Evolutionary conservation across 2,797 vertebrate genomes (phyloP).

Genomic region (Tamandua tetradactyla): DNA sequence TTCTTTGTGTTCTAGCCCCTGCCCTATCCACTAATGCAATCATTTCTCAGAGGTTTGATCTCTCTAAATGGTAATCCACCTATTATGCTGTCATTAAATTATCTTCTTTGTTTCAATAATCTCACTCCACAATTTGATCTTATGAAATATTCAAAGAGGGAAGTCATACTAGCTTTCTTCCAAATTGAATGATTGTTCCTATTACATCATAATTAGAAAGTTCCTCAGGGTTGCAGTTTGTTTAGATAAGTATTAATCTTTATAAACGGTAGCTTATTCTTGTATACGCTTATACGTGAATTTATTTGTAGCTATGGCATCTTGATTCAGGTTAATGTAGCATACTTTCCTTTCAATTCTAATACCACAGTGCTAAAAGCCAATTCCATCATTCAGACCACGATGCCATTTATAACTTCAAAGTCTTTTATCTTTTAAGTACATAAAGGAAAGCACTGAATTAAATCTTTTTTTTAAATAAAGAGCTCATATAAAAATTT

Average conservation of each 20-base stretch:
- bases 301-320: background rate
- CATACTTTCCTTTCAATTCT: constrained; percentile 27
- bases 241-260: constrained; percentile 22
- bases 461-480: background rate
- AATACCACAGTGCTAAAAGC: constrained; percentile 31
- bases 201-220: constrained; percentile 36
- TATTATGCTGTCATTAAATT: background rate
- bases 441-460: constrained; percentile 26
- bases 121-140: background rate
- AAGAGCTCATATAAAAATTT: constrained; percentile 12
- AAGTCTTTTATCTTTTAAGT: constrained; percentile 48
- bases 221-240: constrained; percentile 31
- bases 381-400: background rate
- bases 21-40: background rate
- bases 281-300: background rate
- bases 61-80: background rate
- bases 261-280: constrained; percentile 43
- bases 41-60: background rate
- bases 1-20: background rate
- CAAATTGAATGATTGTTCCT: background rate
- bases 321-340: background rate
- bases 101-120: background rate
- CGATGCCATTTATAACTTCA: constrained; percentile 8
- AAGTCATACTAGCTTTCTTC: background rate
- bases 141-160: background rate